Evolutionary conservation across 1,140 invertebrate genomes (phyloP).

Genomic region (Delia radicum): DNA sequence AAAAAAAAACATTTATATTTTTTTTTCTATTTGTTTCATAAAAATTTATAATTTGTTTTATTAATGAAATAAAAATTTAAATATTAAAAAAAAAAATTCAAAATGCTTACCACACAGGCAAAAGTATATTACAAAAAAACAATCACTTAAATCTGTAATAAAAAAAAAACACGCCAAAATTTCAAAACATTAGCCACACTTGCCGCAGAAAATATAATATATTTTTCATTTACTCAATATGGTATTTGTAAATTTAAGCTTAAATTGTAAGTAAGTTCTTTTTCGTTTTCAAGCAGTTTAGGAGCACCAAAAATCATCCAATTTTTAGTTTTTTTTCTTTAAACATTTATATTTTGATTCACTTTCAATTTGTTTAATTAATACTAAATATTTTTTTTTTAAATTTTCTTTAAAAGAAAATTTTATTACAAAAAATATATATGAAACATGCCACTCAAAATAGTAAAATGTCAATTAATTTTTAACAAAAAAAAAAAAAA

Average conservation of each 20-base stretch:
- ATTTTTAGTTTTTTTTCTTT: background rate
- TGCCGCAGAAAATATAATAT: background rate
- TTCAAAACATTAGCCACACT: background rate
- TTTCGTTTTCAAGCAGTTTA: background rate
- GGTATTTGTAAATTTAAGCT: conserved; percentile 6
- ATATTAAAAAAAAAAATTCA: background rate
- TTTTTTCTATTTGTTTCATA: conserved; percentile 6
- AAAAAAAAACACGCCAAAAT: background rate
- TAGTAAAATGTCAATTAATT: no score
- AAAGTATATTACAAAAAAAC: background rate
- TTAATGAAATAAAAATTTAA: conserved; percentile 3
- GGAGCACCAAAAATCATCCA: conserved; percentile 20
- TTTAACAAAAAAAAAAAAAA: background rate
- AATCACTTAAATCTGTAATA: background rate
- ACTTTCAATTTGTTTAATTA: background rate
- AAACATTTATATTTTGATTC: background rate
- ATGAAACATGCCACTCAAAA: conserved; percentile 19
- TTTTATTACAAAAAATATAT: background rate
- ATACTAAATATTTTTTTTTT: background rate
- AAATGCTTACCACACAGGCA: conserved; percentile 26
- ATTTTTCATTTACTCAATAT: background rate
- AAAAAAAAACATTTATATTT: background rate
- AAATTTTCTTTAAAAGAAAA: background rate
- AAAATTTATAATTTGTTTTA: background rate
- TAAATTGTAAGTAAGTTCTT: conserved; percentile 15